Evolutionary conservation across 2,888 invertebrate species (phyloP).

Genomic region (Yponomeuta plumbellus): DNA sequence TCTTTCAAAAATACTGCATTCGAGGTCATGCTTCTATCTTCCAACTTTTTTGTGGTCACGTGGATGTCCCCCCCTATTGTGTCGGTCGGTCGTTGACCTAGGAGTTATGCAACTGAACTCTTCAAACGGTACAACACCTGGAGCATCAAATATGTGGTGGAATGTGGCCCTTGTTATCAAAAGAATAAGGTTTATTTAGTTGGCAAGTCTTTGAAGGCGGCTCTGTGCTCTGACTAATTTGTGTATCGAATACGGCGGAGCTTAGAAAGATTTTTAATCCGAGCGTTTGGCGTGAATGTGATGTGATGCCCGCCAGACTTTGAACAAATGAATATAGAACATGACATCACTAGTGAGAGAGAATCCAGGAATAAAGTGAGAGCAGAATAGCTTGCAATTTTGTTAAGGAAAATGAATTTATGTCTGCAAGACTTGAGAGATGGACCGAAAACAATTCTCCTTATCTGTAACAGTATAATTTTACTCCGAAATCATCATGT

Average conservation of each 20-base stretch:
- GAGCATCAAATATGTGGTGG: slow-evolving; percentile 29
- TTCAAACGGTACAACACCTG: slow-evolving; percentile 49
- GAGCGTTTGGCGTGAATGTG: neutral
- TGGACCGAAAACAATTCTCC: too few species aligned
- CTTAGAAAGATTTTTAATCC: neutral
- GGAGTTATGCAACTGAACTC: slow-evolving; percentile 22
- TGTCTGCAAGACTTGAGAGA: too few species aligned
- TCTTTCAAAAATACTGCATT: neutral
- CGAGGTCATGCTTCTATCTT: neutral
- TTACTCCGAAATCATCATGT: neutral
- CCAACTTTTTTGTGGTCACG: neutral
- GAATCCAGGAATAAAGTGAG: too few species aligned
- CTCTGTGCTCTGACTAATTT: neutral
- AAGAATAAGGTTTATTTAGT: neutral
- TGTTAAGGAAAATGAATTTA: too few species aligned
- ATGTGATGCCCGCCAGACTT: neutral
- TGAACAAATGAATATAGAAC: too few species aligned
- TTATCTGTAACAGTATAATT: neutral
- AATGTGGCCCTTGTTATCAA: neutral
- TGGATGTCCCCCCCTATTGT: neutral
- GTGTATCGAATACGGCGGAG: neutral
- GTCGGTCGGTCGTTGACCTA: neutral
- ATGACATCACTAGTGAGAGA: too few species aligned
- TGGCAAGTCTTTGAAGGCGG: neutral
- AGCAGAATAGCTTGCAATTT: too few species aligned